Evolutionary conservation across 2,888 invertebrate species (phyloP), one percentile per base, ranked within the genome.

Genomic region (Drosophila subsilvestris): DNA sequence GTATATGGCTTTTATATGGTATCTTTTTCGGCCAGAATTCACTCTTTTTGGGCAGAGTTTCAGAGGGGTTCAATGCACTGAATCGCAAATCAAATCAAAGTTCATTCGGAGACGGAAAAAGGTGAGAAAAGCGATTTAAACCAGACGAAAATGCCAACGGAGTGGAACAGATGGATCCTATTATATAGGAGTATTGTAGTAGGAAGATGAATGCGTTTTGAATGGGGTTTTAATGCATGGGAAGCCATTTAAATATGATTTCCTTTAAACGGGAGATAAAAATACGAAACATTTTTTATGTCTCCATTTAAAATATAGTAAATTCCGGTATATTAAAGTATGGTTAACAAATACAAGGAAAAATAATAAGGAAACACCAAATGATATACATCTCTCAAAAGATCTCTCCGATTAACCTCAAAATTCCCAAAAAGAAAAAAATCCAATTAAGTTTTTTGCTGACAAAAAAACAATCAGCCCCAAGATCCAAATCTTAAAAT

Each of bases 11-110:
- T 68, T 67, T 56, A 45, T 50, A 56, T 44, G 32, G 67, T 66
- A 25, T 53, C 48, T 25, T 10, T 59, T 53, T 53, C 48, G 25
- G 50, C 12, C 49, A 37, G 56, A 50, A 68, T 56, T 54, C 18
- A 55, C 20, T 54, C 29, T 22, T 18, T 53, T 48, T 67, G 20
- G 27, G 5, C 18, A 49, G 7, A 25, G 55, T n/a, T 48, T 25
- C 25, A 25, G 10, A 4, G 9, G 27, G 25, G 68, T 68, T 68
- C 60, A 68, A 70, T 43, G 68, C 59, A 69, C 68, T 68, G 47
- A 32, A 58, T 54, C 43, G 45, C 53, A 62, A 59, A 70, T 51
- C 56, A 61, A 47, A 69, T 48, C 59, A 53, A 48, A 70, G 68
- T 70, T 70, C 68, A 69, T 14, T 3, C n/a, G 37, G 37, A 14